Percentiles rank a stretch among this genome's conserved stretches.
phyloP scores from a whole-genome alignment of 2,888 invertebrate genomes.

The Microctonus aethiopoides region DNA sequence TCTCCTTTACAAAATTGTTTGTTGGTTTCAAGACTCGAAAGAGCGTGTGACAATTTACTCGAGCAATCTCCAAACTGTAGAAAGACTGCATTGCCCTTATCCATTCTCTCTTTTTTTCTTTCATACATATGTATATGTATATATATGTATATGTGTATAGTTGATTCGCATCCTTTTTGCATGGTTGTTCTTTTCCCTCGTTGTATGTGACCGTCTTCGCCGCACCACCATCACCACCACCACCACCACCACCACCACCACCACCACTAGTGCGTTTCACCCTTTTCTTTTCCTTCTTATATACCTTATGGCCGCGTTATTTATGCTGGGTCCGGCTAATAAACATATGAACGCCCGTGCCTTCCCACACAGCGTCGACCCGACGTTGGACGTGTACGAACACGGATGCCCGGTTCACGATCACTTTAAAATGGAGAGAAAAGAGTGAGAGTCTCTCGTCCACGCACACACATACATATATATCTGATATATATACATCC shows the following conservation, averaged over 20 bases:
- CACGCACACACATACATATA: slow-evolving; percentile 3
- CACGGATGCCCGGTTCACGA: slow-evolving; percentile 23
- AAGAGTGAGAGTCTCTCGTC: slow-evolving; percentile 1
- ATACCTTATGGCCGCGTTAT: slow-evolving; percentile 66
- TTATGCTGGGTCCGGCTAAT: slow-evolving; percentile 67
- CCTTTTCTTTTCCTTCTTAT: slow-evolving; percentile 56
- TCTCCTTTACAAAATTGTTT: slow-evolving; percentile 33
- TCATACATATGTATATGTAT: slow-evolving; percentile 5
- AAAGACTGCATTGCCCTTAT: slow-evolving; percentile 25
- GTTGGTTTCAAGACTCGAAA: slow-evolving; percentile 32
- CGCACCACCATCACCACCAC: not conserved
- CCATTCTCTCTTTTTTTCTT: slow-evolving; percentile 30
- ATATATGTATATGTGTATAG: not conserved
- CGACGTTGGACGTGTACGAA: slow-evolving; percentile 27
- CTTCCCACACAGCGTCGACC: slow-evolving; percentile 52
- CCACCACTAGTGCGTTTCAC: slow-evolving; percentile 46
- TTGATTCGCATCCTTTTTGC: slow-evolving; percentile 32
- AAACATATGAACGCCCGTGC: slow-evolving; percentile 67
- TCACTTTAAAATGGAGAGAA: slow-evolving; percentile 14
- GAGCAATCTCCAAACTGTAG: slow-evolving; percentile 55
- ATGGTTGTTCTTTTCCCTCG: slow-evolving; percentile 30
- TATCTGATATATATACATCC: slow-evolving; percentile 20
- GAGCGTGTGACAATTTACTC: slow-evolving; percentile 68
- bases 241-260: slow-evolving; percentile 31
- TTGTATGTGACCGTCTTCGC: slow-evolving; percentile 1